Evolutionary conservation across 2,113 vertebrate species (phyloP).

Genomic region (Oreochromis tanganicae): DNA sequence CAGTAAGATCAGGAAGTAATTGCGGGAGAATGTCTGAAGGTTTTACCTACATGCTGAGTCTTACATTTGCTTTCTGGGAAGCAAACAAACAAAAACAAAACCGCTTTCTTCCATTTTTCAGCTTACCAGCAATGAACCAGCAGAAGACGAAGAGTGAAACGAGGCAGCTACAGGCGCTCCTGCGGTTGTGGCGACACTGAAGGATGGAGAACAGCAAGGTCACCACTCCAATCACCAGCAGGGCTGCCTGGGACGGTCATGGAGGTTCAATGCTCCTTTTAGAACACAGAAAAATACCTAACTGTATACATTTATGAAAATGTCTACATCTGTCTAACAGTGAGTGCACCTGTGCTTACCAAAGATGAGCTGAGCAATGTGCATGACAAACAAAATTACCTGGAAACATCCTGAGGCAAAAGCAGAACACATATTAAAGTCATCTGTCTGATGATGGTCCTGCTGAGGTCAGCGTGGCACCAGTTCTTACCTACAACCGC

Average conservation of each 20-base stretch:
- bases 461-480: background rate
- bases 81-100: background rate
- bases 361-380: constrained; percentile 19
- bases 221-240: constrained; percentile 33
- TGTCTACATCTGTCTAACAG: background rate
- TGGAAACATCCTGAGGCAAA: background rate
- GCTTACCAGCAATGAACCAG: constrained; percentile 54
- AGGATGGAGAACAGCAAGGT: background rate
- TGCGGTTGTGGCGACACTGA: background rate
- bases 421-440: background rate
- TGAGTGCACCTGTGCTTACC: background rate
- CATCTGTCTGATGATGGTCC: background rate
- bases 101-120: background rate
- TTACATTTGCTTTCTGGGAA: background rate
- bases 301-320: background rate
- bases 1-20: background rate
- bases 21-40: background rate
- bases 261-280: constrained; percentile 26
- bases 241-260: constrained; percentile 33
- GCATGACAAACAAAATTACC: background rate
- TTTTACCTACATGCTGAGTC: background rate
- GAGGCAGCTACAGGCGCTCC: background rate
- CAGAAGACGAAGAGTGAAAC: constrained; percentile 14
- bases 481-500: background rate
- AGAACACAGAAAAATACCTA: background rate